phyloP scores from a whole-genome alignment of 2,797 vertebrate genomes.

The Sebastes nivosus region DNA sequence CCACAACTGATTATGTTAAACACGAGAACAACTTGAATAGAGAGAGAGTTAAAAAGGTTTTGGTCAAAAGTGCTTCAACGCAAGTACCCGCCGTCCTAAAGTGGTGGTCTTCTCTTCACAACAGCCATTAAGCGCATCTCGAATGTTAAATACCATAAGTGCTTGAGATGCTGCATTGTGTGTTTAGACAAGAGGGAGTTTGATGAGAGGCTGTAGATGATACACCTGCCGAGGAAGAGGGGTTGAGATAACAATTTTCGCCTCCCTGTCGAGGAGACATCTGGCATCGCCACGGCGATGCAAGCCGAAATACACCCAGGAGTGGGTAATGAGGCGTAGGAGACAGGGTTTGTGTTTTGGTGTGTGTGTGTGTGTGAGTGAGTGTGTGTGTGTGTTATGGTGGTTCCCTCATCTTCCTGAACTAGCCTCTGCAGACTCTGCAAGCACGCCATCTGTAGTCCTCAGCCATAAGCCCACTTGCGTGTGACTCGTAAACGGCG shows the following conservation, averaged over 20 bases:
- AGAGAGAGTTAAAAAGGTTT: conserved; percentile 21
- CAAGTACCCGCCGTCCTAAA: conserved; percentile 19
- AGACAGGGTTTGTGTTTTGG: conserved; percentile 53
- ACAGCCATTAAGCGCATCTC: conserved; percentile 43
- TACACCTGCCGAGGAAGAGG: conserved; percentile 66
- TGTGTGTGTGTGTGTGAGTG: conserved; percentile 17
- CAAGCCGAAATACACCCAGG: conserved; percentile 64
- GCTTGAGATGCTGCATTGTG: conserved; percentile 38
- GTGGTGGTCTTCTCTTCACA: conserved; percentile 25
- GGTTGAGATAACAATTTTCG: conserved; percentile 70
- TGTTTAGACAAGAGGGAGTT: conserved; percentile 49
- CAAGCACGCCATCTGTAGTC: conserved; percentile 75
- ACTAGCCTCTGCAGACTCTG: conserved; percentile 55
- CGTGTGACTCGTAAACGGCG: conserved; percentile 52
- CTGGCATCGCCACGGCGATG: conserved; percentile 68
- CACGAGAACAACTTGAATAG: conserved; percentile 29
- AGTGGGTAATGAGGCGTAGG: conserved; percentile 78
- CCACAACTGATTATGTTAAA: conserved; percentile 44
- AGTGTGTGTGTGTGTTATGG: conserved; percentile 36
- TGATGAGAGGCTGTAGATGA: conserved; percentile 48
- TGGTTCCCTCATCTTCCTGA: conserved; percentile 32
- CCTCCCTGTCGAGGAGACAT: conserved; percentile 71
- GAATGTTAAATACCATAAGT: conserved; percentile 28
- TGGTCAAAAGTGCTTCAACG: conserved; percentile 55
- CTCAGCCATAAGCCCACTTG: conserved; percentile 55